Evolutionary conservation across 2,888 invertebrate species (phyloP).

Genomic region (Cosmopolites sordidus): DNA sequence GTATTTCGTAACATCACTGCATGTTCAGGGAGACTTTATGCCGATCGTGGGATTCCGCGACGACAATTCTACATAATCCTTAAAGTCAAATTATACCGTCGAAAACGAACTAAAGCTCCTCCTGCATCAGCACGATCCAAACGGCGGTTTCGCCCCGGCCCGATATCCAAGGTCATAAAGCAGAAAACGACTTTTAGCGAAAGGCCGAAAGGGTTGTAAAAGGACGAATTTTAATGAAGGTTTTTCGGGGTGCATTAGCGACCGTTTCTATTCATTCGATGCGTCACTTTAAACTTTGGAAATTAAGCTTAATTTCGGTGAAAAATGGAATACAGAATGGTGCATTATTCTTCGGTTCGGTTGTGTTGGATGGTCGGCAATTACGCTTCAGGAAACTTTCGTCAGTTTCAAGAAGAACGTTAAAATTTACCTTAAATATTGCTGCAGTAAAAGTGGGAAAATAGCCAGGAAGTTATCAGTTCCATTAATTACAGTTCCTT

Average conservation of each 20-base stretch:
- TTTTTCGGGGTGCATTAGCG: conserved; percentile 23
- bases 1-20: conserved; percentile 1
- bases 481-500: too few relatives aligned
- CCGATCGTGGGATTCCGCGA: conserved; percentile 10
- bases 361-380: too few relatives aligned
- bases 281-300: conserved; percentile 25
- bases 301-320: conserved; percentile 22
- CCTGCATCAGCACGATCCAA: conserved; percentile 44
- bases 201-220: conserved; percentile 28
- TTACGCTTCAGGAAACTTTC: too few relatives aligned
- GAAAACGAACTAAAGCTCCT: conserved; percentile 17
- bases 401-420: too few relatives aligned
- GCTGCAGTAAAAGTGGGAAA: too few relatives aligned
- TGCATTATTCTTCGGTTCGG: conserved; percentile 11
- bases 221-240: conserved; percentile 26
- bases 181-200: conserved; percentile 27
- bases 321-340: conserved; percentile 26
- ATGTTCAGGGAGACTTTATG: not conserved
- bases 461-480: too few relatives aligned
- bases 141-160: conserved; percentile 26
- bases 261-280: conserved; percentile 28
- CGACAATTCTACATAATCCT: conserved; percentile 20
- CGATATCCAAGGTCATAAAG: conserved; percentile 22
- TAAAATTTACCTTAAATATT: too few relatives aligned
- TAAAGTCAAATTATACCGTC: conserved; percentile 22